These are phyloP conservation scores for Lacerta viridis DNA, from an alignment of 2,797 vertebrate species.

Conservation along the genomic window DNA sequence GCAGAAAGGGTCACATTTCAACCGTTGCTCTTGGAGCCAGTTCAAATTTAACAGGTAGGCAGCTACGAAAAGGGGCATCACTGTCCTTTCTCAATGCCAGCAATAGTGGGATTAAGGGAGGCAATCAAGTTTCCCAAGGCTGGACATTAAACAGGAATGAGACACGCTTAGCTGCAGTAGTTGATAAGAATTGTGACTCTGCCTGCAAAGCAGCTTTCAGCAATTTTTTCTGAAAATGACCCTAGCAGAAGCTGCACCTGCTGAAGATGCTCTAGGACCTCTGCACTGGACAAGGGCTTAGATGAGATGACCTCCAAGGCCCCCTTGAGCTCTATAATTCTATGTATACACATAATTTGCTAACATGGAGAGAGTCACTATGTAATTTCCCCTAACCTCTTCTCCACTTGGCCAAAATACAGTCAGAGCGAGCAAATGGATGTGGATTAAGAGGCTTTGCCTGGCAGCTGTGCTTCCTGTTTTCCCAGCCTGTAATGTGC, in stretches of 20 bases:
- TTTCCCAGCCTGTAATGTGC: conserved; percentile 9
- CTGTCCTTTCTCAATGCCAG: background rate
- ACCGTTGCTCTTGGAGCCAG: background rate
- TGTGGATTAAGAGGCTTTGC: background rate
- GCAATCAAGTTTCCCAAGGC: background rate
- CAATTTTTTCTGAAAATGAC: background rate
- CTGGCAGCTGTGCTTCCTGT: conserved; percentile 26
- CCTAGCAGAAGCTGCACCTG: background rate
- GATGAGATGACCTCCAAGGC: too few species aligned
- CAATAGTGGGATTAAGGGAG: too few species aligned
- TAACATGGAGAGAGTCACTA: background rate
- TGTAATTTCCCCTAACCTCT: background rate
- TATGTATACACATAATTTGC: background rate
- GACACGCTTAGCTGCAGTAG: background rate
- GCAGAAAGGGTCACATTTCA: background rate
- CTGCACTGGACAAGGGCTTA: too few species aligned
- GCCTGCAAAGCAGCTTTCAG: background rate
- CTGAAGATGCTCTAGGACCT: too few species aligned
- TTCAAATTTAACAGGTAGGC: background rate
- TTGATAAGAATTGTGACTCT: background rate
- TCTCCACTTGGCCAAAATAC: background rate
- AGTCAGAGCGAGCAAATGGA: conserved; percentile 1
- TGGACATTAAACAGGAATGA: background rate
- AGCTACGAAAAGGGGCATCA: background rate
- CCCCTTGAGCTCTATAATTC: too few species aligned